A percentile compares a stretch with the other conserved stretches of the same genome.
Conservation (phyloP, 2,888 invertebrate genomes). For the Drosophila meridionalis region DNA sequence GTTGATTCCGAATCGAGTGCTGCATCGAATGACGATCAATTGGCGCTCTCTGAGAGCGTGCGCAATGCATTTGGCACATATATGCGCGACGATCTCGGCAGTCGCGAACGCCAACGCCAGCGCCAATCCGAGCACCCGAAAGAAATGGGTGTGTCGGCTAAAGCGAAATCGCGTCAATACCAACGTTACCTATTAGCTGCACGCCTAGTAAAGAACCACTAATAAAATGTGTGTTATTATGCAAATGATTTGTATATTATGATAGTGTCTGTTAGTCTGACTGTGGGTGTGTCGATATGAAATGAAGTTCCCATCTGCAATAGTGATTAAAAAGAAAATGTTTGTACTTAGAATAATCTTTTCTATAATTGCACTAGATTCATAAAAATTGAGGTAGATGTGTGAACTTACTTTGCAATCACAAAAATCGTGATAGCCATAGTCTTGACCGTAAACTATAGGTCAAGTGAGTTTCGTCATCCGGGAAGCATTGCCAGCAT, state of each 20-base stretch:
- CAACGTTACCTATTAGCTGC: constrained; percentile 41
- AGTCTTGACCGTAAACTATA: neutral
- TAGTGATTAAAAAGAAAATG: neutral
- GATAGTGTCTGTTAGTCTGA: constrained; percentile 29
- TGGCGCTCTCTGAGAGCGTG: constrained; percentile 47
- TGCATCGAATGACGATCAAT: constrained; percentile 14
- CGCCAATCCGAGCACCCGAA: constrained; percentile 32
- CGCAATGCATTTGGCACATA: constrained; percentile 65
- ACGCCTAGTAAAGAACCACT: constrained; percentile 42
- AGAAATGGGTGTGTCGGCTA: constrained; percentile 7
- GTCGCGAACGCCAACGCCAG: constrained; percentile 60
- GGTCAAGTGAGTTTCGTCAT: constrained; percentile 56
- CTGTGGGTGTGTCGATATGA: constrained; percentile 40
- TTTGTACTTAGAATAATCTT: constrained; percentile 8
- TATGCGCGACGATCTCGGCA: constrained; percentile 59
- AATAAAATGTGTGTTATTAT: constrained; percentile 51
- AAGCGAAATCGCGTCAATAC: constrained; percentile 18
- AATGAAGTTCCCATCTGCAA: constrained; percentile 56
- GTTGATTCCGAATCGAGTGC: constrained; percentile 7
- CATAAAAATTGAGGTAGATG: constrained; percentile 52
- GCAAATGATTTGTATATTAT: constrained; percentile 56
- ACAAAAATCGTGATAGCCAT: constrained; percentile 35
- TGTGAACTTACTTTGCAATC: constrained; percentile 60
- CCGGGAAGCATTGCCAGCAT: constrained; percentile 56
- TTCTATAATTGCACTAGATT: constrained; percentile 41